Evolutionary conservation across 2,888 invertebrate genomes (phyloP).

Genomic region (Hypsopygia costalis): DNA sequence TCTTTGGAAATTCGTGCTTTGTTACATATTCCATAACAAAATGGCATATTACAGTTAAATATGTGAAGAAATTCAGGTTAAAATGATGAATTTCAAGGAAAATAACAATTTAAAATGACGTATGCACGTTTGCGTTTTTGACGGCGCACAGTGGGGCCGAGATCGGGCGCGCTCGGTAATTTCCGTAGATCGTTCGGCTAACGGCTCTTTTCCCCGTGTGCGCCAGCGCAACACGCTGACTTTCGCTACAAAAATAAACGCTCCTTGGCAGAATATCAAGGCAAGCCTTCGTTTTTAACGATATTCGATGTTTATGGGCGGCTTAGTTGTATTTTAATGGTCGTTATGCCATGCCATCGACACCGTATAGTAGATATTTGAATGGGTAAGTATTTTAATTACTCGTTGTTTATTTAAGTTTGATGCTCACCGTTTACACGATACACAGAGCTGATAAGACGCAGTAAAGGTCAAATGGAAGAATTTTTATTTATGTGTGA

Average conservation of each 20-base stretch:
- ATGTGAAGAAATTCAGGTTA: slow-evolving; percentile 21
- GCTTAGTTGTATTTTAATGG: slow-evolving; percentile 21
- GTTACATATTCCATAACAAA: slow-evolving; percentile 10
- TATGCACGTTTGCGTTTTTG: slow-evolving; percentile 43
- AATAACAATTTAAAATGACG: slow-evolving; percentile 20
- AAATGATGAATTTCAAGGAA: slow-evolving; percentile 12
- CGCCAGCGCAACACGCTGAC: slow-evolving; percentile 53
- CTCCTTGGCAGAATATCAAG: slow-evolving; percentile 77
- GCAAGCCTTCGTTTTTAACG: slow-evolving; percentile 70
- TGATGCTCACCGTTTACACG: slow-evolving; percentile 13
- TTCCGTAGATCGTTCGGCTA: slow-evolving; percentile 61
- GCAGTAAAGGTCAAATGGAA: slow-evolving; percentile 15
- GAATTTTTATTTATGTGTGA: too few species aligned
- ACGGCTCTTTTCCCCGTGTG: slow-evolving; percentile 66
- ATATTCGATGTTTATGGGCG: slow-evolving; percentile 66
- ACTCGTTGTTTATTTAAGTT: slow-evolving; percentile 14
- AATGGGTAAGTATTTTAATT: slow-evolving; percentile 4
- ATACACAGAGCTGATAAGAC: slow-evolving; percentile 15
- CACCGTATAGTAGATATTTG: slow-evolving; percentile 9
- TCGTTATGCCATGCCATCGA: slow-evolving; percentile 10
- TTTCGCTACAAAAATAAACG: slow-evolving; percentile 78
- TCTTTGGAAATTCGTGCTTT: slow-evolving; percentile 18
- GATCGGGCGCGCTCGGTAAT: slow-evolving; percentile 56
- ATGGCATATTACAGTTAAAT: slow-evolving; percentile 18
- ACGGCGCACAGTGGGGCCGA: slow-evolving; percentile 31